Evolutionary conservation across 2,888 invertebrate species (phyloP).

Genomic region (Apodemia hepburni): DNA sequence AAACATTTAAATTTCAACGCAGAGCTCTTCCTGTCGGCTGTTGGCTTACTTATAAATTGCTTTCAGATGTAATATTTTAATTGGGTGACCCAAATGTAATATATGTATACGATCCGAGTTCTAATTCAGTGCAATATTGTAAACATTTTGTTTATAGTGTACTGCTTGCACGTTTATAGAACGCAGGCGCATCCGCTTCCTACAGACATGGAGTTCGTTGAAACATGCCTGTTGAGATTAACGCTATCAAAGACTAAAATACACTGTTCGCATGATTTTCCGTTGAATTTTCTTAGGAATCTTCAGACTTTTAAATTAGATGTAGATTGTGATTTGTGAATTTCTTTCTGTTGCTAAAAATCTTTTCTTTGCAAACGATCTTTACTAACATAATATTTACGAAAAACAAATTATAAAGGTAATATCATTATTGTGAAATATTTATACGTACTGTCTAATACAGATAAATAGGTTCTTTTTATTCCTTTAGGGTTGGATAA

Average conservation of each 20-base stretch:
- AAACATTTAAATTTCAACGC: slow-evolving; percentile 15
- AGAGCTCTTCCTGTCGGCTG: slow-evolving; percentile 26
- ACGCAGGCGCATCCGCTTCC: slow-evolving; percentile 47
- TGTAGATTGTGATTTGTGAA: no score
- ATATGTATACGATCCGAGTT: slow-evolving; percentile 46
- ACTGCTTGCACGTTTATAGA: slow-evolving; percentile 37
- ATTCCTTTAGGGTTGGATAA: no score
- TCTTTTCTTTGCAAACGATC: no score
- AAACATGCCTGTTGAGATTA: slow-evolving; percentile 2
- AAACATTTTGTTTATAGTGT: slow-evolving; percentile 47
- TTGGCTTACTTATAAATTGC: slow-evolving; percentile 33
- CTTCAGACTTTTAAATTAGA: no score
- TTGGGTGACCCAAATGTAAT: slow-evolving; percentile 40
- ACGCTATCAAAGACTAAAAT: background rate
- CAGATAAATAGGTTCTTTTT: no score
- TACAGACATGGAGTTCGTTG: slow-evolving; percentile 24
- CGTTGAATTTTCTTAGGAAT: no score
- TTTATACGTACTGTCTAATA: no score
- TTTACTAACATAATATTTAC: no score
- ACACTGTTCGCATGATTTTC: no score
- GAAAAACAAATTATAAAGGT: no score
- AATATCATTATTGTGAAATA: no score
- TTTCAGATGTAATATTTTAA: slow-evolving; percentile 39
- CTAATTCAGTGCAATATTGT: slow-evolving; percentile 52
- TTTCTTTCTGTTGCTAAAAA: no score